These are phyloP conservation scores for Cataglyphis livida DNA, from an alignment of 2,888 invertebrate species.

Conservation along the genomic window DNA sequence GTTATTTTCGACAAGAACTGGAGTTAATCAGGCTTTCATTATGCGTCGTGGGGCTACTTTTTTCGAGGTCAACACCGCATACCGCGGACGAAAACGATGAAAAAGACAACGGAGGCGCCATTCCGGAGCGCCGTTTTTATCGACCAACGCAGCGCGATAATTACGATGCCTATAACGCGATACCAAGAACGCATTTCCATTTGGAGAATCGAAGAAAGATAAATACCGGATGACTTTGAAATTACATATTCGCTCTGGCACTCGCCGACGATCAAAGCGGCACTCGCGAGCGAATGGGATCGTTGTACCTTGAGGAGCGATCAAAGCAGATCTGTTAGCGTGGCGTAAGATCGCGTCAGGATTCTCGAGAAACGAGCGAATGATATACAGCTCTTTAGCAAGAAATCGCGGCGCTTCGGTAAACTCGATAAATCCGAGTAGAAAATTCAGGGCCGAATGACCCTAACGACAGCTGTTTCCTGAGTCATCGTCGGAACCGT, in stretches of 20 bases:
- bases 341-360: conserved; percentile 42
- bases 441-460: conserved; percentile 55
- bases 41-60: conserved; percentile 41
- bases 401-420: conserved; percentile 59
- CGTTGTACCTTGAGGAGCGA: conserved; percentile 30
- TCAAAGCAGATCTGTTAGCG: conserved; percentile 66
- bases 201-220: conserved; percentile 46
- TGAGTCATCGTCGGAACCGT: conserved; percentile 54
- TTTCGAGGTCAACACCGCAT: conserved; percentile 27
- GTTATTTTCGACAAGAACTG: conserved; percentile 53
- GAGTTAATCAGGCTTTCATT: conserved; percentile 60
- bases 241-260: conserved; percentile 58
- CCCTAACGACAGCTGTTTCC: conserved; percentile 69
- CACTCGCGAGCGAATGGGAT: conserved; percentile 49
- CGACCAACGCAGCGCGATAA: conserved; percentile 51
- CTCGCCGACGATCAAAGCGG: conserved; percentile 41
- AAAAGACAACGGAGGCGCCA: conserved; percentile 9
- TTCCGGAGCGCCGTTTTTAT: conserved; percentile 31
- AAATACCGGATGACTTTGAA: conserved; percentile 44
- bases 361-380: conserved; percentile 63
- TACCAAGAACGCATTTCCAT: conserved; percentile 65
- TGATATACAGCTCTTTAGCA: conserved; percentile 68
- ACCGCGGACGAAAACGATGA: conserved; percentile 38
- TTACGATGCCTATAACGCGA: conserved; percentile 50
- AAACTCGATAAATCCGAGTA: conserved; percentile 66